Evolutionary conservation across 2,888 invertebrate species (phyloP).

Genomic region (Xestia c-nigrum): DNA sequence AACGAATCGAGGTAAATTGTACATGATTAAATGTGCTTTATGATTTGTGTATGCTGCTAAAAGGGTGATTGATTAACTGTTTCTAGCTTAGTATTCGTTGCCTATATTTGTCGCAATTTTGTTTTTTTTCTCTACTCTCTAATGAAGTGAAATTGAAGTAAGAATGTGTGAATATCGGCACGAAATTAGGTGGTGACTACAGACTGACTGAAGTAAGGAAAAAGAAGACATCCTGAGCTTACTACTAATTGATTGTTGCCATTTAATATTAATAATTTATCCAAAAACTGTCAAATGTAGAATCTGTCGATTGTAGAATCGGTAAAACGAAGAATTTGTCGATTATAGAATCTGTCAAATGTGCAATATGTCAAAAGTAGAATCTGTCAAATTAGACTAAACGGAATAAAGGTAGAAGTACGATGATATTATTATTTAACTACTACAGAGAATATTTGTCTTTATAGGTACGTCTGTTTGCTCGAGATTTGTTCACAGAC

Average conservation of each 20-base stretch:
- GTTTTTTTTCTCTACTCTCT: background rate
- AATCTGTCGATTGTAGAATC: no score
- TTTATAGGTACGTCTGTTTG: background rate
- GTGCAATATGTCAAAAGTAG: no score
- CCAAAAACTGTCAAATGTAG: no score
- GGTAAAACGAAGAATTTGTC: no score
- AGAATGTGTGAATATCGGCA: no score
- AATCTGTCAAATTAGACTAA: no score
- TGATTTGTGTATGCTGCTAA: constrained; percentile 8
- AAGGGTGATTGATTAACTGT: background rate
- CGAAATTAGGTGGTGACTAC: background rate
- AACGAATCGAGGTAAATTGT: constrained; percentile 34
- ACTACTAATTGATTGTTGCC: no score
- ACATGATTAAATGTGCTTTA: constrained; percentile 36
- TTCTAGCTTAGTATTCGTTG: background rate
- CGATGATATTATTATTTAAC: background rate
- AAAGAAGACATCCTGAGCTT: background rate
- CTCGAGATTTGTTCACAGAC: background rate
- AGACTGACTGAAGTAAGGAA: background rate
- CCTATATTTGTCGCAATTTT: background rate
- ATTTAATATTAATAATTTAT: no score
- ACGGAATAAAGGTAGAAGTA: background rate
- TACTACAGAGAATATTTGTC: background rate
- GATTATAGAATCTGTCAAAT: no score
- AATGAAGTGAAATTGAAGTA: background rate